phyloP scores from a whole-genome alignment of 2,888 invertebrate genomes.

The Achlya flavicornis region DNA sequence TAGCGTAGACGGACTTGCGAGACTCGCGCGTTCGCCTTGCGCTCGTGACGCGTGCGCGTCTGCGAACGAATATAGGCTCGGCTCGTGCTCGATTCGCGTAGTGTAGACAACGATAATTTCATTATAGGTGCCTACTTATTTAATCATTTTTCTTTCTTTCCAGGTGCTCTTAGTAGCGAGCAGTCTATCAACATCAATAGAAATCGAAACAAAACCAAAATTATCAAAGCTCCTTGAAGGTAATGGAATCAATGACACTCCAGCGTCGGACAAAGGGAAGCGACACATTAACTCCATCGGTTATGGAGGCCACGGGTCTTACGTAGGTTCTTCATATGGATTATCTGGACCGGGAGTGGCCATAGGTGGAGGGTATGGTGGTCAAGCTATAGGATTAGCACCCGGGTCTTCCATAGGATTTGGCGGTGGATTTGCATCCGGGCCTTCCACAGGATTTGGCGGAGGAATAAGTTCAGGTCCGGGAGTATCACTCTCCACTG shows the following conservation, averaged over 20 bases:
- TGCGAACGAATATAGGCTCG: no score
- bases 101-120: no score
- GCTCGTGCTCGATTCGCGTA: no score
- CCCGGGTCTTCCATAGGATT: slow-evolving; percentile 33
- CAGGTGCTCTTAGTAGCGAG: slow-evolving; percentile 71
- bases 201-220: slow-evolving; percentile 57
- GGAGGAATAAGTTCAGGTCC: slow-evolving; percentile 21
- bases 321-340: slow-evolving; percentile 29
- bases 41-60: no score
- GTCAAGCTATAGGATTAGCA: slow-evolving; percentile 30
- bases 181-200: slow-evolving; percentile 65
- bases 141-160: slow-evolving; percentile 27
- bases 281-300: slow-evolving; percentile 57
- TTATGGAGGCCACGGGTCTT: slow-evolving; percentile 18
- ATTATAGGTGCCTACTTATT: no score
- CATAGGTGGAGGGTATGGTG: slow-evolving; percentile 25
- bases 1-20: no score
- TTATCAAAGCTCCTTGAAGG: slow-evolving; percentile 64
- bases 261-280: slow-evolving; percentile 63
- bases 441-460: slow-evolving; percentile 32
- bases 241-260: slow-evolving; percentile 66
- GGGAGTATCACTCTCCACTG: slow-evolving; percentile 33
- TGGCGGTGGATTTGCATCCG: slow-evolving; percentile 28
- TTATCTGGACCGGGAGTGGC: slow-evolving; percentile 22
- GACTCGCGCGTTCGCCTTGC: no score